phyloP scores from a whole-genome alignment of 1,140 invertebrate species.

The Wiebesia pumilae region DNA sequence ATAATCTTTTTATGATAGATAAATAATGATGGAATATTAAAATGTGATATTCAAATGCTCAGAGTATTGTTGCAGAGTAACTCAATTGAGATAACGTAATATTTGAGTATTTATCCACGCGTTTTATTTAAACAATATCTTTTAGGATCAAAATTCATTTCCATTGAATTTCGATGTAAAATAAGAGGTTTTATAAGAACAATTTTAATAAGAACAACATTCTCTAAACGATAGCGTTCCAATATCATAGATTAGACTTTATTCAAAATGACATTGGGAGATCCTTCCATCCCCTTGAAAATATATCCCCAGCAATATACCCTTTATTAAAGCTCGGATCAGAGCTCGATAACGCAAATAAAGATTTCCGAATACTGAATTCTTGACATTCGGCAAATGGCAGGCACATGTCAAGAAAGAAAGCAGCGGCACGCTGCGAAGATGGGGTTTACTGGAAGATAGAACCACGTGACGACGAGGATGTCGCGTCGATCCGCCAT shows the following conservation, averaged over 20 bases:
- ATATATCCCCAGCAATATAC: not conserved
- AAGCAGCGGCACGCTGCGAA: not conserved
- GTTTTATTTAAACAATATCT: too few species aligned
- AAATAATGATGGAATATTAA: too few species aligned
- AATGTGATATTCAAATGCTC: not conserved
- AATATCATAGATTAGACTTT: not conserved
- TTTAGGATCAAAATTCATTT: too few species aligned
- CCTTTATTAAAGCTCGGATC: constrained; percentile 23
- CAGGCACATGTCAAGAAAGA: not conserved
- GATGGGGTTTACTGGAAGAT: constrained; percentile 18
- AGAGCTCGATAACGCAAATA: constrained; percentile 35
- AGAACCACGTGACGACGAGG: constrained; percentile 56
- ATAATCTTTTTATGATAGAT: not conserved
- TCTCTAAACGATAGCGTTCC: not conserved
- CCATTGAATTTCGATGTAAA: too few species aligned
- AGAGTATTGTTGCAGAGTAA: too few species aligned
- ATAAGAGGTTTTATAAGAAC: too few species aligned
- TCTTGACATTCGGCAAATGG: not conserved
- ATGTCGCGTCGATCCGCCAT: constrained; percentile 56
- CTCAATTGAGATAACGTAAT: too few species aligned
- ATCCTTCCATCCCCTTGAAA: not conserved
- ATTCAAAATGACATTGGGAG: not conserved
- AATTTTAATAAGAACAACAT: too few species aligned
- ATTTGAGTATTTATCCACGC: too few species aligned
- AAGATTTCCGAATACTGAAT: constrained; percentile 26